Evolutionary conservation across 2,113 vertebrate species (phyloP).

Genomic region (Riparia riparia): DNA sequence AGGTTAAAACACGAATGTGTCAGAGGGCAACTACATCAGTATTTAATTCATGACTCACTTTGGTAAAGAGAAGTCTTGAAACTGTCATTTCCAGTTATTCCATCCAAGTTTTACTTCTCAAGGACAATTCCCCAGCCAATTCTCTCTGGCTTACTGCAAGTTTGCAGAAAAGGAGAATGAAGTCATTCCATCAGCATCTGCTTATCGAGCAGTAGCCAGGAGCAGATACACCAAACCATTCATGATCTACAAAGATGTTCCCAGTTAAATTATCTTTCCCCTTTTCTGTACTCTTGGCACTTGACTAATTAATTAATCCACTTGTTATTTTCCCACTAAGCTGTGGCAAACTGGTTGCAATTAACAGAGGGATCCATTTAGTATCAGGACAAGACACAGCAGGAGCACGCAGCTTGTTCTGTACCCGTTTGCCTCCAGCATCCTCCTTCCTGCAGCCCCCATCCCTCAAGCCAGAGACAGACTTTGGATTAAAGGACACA

Average conservation of each 20-base stretch:
- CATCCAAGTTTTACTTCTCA: background rate
- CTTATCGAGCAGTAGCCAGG: background rate
- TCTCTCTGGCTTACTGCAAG: background rate
- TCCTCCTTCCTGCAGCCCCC: background rate
- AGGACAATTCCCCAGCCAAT: background rate
- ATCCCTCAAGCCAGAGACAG: background rate
- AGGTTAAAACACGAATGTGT: background rate
- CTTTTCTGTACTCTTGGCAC: background rate
- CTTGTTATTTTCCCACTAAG: background rate
- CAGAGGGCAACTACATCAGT: background rate
- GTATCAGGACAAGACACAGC: background rate
- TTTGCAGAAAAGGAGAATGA: background rate
- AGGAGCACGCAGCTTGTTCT: background rate
- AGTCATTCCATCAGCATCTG: background rate
- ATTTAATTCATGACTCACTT: background rate
- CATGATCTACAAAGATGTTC: background rate
- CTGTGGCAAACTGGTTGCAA: background rate
- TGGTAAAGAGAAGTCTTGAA: background rate
- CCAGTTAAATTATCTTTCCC: background rate
- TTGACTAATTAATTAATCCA: background rate
- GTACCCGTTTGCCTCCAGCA: background rate
- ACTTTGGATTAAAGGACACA: background rate
- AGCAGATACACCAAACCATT: background rate
- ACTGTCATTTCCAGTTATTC: background rate
- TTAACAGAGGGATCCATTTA: background rate